Evolutionary conservation across 1,140 invertebrate species (phyloP), one percentile per base, ranked within the genome.

Genomic region (Ceratina australensis): DNA sequence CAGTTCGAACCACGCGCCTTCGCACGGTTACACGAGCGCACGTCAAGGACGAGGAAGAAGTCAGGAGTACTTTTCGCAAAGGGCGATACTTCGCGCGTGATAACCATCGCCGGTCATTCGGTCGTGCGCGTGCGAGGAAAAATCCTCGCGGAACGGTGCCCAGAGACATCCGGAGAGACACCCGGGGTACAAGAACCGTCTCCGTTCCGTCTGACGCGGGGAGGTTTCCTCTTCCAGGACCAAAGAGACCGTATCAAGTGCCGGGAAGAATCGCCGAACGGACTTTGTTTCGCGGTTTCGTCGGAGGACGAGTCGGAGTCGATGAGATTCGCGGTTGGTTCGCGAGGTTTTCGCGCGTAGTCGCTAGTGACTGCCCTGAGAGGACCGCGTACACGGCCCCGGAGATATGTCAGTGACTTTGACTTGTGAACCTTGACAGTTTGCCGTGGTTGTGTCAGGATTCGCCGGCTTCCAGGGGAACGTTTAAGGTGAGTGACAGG

Each of bases 1-100:
- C 91, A 92, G 91, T 92, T 84, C 89, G 84, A 89, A 92, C 88
- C 91, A 91, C 91, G 91, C 91, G 91, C 90, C 90, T 87, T 78
- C 87, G 87, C 86, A 89, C 90, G 90, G 83, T 89, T 42, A 92
- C 88, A 92, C 90, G 91, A 87, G 86, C 87, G 86, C 86, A 87
- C 86, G 89, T 88, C 88, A 91, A 89, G 87, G 88, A 87, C 87
- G 82, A 69, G 63, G 73, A n/a, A n/a, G n/a, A n/a, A n/a, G n/a
- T n/a, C n/a, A n/a, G 68, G 77, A 72, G 79, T 84, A 73, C 73
- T 81, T 73, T 66, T 76, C 80, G 82, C 68, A 26, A 74, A 74
- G 47, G 60, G 33, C 71, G 50, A 42, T 66, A 52, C 61, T 50
- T 22, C 68, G 60, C 66, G 74, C 66, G 65, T 49, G 56, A 76